phyloP scores from a whole-genome alignment of 1,140 invertebrate genomes.

The Papilio dardanus region DNA sequence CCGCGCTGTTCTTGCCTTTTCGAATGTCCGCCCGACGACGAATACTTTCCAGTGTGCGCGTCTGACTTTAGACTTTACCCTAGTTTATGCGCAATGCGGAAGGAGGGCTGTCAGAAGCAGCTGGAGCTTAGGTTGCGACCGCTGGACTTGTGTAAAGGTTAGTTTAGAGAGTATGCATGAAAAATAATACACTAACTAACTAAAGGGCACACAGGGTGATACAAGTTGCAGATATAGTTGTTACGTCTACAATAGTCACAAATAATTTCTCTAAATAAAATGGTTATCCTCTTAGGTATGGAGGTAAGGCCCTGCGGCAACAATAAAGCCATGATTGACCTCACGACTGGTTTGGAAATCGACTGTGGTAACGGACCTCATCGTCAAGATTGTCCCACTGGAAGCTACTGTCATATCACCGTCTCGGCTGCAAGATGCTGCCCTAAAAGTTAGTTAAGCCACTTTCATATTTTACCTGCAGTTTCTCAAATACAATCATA shows the following conservation, averaged over 20 bases:
- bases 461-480: too few species aligned
- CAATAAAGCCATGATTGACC: constrained; percentile 88
- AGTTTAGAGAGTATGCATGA: constrained; percentile 45
- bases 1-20: constrained; percentile 90
- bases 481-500: too few species aligned
- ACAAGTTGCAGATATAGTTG: too few species aligned
- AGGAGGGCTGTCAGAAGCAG: constrained; percentile 92
- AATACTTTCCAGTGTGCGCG: constrained; percentile 90
- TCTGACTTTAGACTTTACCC: constrained; percentile 91
- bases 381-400: constrained; percentile 90
- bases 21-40: constrained; percentile 84
- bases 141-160: constrained; percentile 92
- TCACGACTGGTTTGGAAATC: constrained; percentile 88
- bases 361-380: constrained; percentile 92
- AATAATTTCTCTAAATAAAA: neutral
- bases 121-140: constrained; percentile 90
- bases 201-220: too few species aligned
- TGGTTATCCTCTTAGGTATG: constrained; percentile 84
- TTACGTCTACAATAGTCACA: too few species aligned
- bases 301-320: constrained; percentile 94
- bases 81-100: constrained; percentile 93
- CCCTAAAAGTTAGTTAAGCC: constrained; percentile 86
- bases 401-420: constrained; percentile 93
- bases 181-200: constrained; percentile 37
- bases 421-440: constrained; percentile 91